Percentiles rank a stretch among this genome's conserved stretches.
Conservation (phyloP, 2,888 invertebrate species). For the Eutolmus rufibarbis region DNA sequence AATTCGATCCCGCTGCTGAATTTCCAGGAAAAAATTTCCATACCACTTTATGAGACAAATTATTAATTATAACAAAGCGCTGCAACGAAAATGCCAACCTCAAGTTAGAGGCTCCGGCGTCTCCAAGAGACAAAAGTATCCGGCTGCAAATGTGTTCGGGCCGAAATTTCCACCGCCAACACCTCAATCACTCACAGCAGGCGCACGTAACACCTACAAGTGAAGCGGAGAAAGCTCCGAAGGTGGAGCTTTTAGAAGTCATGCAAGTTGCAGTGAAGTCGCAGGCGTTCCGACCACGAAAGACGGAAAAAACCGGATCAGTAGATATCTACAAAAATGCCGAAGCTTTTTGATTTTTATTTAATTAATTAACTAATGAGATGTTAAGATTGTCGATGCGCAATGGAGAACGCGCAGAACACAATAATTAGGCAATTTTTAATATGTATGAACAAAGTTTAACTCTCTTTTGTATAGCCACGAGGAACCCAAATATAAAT, state of each 20-base stretch:
- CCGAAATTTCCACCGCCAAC: conserved; percentile 9
- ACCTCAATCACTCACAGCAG: background rate
- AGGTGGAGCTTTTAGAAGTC: background rate
- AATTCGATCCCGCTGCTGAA: background rate
- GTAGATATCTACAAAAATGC: background rate
- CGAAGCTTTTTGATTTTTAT: background rate
- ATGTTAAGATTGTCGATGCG: background rate
- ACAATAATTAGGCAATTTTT: background rate
- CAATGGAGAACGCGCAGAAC: background rate
- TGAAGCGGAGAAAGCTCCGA: background rate
- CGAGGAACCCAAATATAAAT: no score
- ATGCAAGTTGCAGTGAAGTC: background rate
- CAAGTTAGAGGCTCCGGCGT: background rate
- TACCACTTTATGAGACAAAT: background rate
- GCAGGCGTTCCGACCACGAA: background rate
- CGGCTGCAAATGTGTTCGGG: background rate
- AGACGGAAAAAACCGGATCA: background rate
- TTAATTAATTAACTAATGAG: background rate
- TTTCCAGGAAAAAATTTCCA: background rate
- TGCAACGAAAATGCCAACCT: background rate
- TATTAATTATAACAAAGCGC: background rate
- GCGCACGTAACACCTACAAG: background rate
- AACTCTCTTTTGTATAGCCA: no score
- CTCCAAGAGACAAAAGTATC: background rate
- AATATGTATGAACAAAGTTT: background rate